Evolutionary conservation across 2,113 vertebrate species (phyloP).

Genomic region (Chaetodon trifascialis): DNA sequence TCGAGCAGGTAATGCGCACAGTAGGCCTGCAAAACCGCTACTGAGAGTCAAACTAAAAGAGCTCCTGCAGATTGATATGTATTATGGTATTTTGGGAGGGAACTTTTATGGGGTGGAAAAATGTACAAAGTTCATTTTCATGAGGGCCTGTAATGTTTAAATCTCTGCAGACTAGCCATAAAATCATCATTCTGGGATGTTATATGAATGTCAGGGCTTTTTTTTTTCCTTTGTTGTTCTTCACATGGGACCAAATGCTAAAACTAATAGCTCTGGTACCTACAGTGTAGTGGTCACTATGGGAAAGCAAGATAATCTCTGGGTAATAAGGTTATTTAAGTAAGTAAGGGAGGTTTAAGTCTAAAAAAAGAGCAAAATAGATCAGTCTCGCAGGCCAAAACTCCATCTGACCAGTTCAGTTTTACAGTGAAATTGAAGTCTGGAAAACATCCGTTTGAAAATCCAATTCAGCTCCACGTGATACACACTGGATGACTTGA

Average conservation of each 20-base stretch:
- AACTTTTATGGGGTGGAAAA: conserved; percentile 64
- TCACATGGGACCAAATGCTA: not conserved
- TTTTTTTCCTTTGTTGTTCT: not conserved
- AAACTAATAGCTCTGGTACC: not conserved
- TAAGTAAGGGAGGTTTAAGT: not conserved
- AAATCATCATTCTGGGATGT: conserved; percentile 24
- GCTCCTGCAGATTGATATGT: conserved; percentile 48
- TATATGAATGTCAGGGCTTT: not conserved
- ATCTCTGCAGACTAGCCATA: conserved; percentile 32
- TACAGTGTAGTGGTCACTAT: not conserved
- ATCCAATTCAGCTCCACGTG: not conserved
- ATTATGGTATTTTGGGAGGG: conserved; percentile 46
- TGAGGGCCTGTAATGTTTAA: conserved; percentile 38
- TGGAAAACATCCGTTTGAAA: not conserved
- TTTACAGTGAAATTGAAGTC: not conserved
- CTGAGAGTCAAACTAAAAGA: conserved; percentile 31
- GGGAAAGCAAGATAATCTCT: conserved; percentile 10
- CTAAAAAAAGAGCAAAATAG: conserved; percentile 15
- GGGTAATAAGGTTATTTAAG: conserved; percentile 3
- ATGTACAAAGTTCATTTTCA: conserved; percentile 40
- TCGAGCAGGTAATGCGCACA: conserved; percentile 50
- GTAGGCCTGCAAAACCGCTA: conserved; percentile 44
- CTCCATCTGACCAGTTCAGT: not conserved
- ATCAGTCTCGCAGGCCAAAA: not conserved
- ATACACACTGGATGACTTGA: not conserved